Evolutionary conservation across 2,888 invertebrate species (phyloP).

Genomic region (Smittia aterrima): DNA sequence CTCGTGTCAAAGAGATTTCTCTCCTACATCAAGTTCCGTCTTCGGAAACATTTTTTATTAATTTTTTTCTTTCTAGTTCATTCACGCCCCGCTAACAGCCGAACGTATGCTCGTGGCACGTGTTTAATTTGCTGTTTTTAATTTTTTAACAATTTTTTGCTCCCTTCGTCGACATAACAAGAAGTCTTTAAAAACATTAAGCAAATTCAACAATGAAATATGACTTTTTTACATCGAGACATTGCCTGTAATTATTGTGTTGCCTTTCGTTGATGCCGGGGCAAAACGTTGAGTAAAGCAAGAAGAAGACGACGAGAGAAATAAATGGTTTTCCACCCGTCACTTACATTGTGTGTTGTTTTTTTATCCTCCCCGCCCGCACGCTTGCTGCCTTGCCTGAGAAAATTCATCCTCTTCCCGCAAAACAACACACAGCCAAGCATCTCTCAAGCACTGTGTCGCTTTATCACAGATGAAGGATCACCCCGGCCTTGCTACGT

Average conservation of each 20-base stretch:
- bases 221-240: constrained; percentile 28
- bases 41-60: not conserved
- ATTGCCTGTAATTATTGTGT: constrained; percentile 33
- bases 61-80: constrained; percentile 25
- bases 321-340: constrained; percentile 16
- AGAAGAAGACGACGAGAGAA: not conserved
- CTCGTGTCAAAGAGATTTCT: constrained; percentile 28
- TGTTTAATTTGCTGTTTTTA: constrained; percentile 20
- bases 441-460: too few species aligned
- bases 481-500: constrained; percentile 23
- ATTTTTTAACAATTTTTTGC: too few species aligned
- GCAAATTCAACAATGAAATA: constrained; percentile 18
- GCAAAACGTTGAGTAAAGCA: not conserved
- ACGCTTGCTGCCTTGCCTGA: not conserved
- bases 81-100: constrained; percentile 23
- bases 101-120: constrained; percentile 36
- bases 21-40: not conserved
- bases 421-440: too few species aligned
- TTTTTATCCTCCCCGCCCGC: not conserved
- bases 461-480: constrained; percentile 14
- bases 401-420: too few species aligned
- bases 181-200: not conserved
- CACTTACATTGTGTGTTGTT: not conserved
- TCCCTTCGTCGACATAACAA: too few species aligned
- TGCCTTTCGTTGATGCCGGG: not conserved